phyloP scores from a whole-genome alignment of 1,140 invertebrate genomes.

The Drosophila lacertosa region DNA sequence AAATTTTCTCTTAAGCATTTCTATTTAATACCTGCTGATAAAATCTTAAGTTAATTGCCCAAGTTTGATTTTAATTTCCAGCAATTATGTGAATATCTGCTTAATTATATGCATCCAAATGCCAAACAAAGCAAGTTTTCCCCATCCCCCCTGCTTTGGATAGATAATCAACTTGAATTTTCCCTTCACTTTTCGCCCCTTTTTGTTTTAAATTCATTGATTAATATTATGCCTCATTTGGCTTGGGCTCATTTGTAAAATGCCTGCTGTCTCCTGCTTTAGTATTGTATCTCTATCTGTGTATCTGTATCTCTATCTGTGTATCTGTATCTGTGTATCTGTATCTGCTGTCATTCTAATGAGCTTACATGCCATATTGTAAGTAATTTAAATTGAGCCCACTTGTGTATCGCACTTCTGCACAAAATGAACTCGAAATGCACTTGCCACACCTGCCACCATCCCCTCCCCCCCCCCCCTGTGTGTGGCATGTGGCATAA shows the following conservation, averaged over 20 bases:
- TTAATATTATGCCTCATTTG: conserved; percentile 48
- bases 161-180: conserved; percentile 2
- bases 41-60: background rate
- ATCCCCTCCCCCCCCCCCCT: background rate
- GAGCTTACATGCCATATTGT: conserved; percentile 51
- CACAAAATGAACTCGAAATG: conserved; percentile 64
- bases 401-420: conserved; percentile 42
- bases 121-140: no score
- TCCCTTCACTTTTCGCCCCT: background rate
- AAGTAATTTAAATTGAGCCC: conserved; percentile 72
- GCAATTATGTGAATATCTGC: conserved; percentile 2
- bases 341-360: conserved; percentile 44
- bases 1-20: background rate
- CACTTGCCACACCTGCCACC: conserved; percentile 24
- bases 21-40: background rate
- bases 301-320: conserved; percentile 2
- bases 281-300: conserved; percentile 1
- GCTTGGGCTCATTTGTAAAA: conserved; percentile 2
- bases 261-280: conserved; percentile 17
- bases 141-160: background rate
- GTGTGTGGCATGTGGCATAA: conserved; percentile 15
- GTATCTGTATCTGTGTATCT: conserved; percentile 9
- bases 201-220: conserved; percentile 42
- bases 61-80: conserved; percentile 6
- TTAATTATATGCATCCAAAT: conserved; percentile 1